Conservation (phyloP, 2,888 invertebrate genomes). For the Argyresthia albistria region DNA sequence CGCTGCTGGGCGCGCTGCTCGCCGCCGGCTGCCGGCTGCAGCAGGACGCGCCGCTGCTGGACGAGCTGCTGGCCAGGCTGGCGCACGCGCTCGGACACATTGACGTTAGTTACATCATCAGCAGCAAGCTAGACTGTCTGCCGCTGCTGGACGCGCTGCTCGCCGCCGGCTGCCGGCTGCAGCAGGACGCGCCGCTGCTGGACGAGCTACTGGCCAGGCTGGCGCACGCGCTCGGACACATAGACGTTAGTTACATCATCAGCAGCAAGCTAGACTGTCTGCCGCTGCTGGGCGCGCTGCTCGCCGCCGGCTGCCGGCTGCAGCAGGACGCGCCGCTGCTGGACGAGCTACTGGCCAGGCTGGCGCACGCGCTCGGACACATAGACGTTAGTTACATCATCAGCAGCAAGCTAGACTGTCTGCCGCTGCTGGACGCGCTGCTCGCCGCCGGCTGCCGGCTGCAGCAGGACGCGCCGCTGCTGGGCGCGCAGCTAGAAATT, state of each 20-base stretch:
- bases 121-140: constrained; percentile 31
- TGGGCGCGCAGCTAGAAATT: constrained; percentile 40
- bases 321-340: constrained; percentile 39
- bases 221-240: constrained; percentile 29
- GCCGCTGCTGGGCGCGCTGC: constrained; percentile 27
- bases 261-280: constrained; percentile 33
- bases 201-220: constrained; percentile 42
- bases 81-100: constrained; percentile 32
- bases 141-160: constrained; percentile 31
- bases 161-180: constrained; percentile 26
- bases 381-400: constrained; percentile 35
- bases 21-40: constrained; percentile 28
- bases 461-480: constrained; percentile 35
- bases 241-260: constrained; percentile 45
- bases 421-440: constrained; percentile 30
- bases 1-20: constrained; percentile 32
- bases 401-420: constrained; percentile 11
- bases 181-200: constrained; percentile 37
- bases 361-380: constrained; percentile 31
- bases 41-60: constrained; percentile 36
- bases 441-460: constrained; percentile 28
- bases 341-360: constrained; percentile 37
- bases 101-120: constrained; percentile 28
- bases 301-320: constrained; percentile 28
- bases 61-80: constrained; percentile 38